Evolutionary conservation across 2,113 vertebrate species (phyloP).

Genomic region (Centropus bengalensis): DNA sequence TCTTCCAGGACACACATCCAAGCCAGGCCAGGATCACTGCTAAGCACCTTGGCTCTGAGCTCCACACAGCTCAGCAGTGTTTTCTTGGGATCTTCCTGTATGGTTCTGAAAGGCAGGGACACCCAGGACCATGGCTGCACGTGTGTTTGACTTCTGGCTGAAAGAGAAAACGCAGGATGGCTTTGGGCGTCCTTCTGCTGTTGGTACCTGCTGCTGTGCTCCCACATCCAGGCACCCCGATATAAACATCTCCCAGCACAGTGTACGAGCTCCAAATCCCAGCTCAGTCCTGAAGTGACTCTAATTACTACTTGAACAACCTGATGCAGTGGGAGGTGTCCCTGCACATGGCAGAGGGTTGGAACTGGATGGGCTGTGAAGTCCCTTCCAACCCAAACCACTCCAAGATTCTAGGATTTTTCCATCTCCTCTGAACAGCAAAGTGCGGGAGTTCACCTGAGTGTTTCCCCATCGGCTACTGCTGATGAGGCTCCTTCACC

Average conservation of each 20-base stretch:
- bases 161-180: neutral
- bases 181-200: neutral
- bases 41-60: neutral
- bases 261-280: neutral
- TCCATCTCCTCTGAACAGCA: neutral
- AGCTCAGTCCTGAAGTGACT: neutral
- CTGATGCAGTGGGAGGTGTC: too few relatives aligned
- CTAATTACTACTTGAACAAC: neutral
- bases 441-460: neutral
- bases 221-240: neutral
- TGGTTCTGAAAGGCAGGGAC: neutral
- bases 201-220: neutral
- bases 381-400: too few relatives aligned
- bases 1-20: neutral
- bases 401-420: neutral
- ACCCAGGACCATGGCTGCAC: rapidly evolving
- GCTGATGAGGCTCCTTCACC: neutral
- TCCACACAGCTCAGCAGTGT: neutral
- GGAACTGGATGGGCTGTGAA: too few relatives aligned
- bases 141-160: rapidly evolving
- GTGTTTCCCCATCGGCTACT: neutral
- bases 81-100: neutral
- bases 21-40: neutral
- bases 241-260: neutral
- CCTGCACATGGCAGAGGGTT: too few relatives aligned